phyloP scores from a whole-genome alignment of 2,113 vertebrate species.

The Sitta europaea region DNA sequence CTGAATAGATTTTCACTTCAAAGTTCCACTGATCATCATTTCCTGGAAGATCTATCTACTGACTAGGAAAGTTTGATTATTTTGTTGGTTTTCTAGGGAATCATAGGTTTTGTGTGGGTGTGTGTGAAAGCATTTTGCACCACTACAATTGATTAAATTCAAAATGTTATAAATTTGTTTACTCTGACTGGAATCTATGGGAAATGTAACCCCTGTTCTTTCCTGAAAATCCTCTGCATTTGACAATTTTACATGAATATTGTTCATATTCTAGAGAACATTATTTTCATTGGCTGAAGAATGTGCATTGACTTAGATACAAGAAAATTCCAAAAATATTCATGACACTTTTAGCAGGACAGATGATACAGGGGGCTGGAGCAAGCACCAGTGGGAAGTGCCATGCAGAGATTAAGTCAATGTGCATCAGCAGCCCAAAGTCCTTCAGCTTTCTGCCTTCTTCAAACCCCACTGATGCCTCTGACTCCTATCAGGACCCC shows the following conservation, averaged over 20 bases:
- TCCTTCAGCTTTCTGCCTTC: background rate
- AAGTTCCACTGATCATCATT: background rate
- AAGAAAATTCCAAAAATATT: background rate
- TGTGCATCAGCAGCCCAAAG: background rate
- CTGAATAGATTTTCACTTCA: background rate
- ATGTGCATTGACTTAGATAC: background rate
- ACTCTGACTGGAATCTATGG: background rate
- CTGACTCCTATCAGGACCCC: background rate
- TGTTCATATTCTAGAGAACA: background rate
- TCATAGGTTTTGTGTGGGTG: rapidly evolving
- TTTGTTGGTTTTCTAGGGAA: background rate
- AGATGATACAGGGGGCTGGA: background rate
- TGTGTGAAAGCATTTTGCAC: background rate
- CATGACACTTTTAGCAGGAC: background rate
- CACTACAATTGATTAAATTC: background rate
- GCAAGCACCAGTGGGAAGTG: background rate
- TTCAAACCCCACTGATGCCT: background rate
- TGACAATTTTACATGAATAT: background rate
- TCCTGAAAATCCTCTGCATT: background rate
- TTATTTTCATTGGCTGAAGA: background rate
- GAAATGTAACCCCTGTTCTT: background rate
- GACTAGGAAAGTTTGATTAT: background rate
- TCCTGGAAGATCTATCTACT: background rate
- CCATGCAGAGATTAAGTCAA: background rate
- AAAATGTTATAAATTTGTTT: background rate